Conservation (phyloP, 30 jellyfish, hydroid and myxozoan species). For the Sanderia malayensis region DNA sequence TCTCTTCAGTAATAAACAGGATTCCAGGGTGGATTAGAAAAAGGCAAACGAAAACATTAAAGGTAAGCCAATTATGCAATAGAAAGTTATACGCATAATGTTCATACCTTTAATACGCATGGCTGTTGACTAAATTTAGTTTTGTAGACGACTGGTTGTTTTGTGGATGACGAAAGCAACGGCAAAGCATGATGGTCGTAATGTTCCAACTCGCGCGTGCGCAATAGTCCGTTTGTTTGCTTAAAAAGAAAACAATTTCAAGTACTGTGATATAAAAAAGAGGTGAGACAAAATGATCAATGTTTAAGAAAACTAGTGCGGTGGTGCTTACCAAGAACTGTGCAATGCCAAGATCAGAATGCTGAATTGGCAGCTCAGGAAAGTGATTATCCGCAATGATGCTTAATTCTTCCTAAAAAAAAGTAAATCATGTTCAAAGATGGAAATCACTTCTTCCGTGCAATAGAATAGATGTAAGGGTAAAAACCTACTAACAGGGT, state of each 20-base stretch:
- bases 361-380: conserved; percentile 31
- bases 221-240: conserved; percentile 48
- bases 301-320: background rate
- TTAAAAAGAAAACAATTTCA: background rate
- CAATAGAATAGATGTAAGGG: too few relatives aligned
- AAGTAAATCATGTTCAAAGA: background rate
- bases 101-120: conserved; percentile 43
- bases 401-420: conserved; percentile 25
- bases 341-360: conserved; percentile 55
- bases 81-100: too few relatives aligned
- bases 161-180: conserved; percentile 30
- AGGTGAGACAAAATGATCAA: conserved; percentile 3
- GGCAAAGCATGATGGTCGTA: conserved; percentile 51
- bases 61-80: too few relatives aligned
- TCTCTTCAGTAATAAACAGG: too few relatives aligned
- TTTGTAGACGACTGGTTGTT: conserved; percentile 43
- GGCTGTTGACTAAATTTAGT: conserved; percentile 39
- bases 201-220: conserved; percentile 44
- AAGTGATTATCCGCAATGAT: conserved; percentile 18
- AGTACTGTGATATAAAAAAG: background rate
- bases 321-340: conserved; percentile 17
- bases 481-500: too few relatives aligned
- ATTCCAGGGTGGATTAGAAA: too few relatives aligned
- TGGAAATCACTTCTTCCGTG: too few relatives aligned
- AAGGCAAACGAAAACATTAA: too few relatives aligned